Evolutionary conservation across 1,140 invertebrate species (phyloP).

Genomic region (Scaptomyza pallida): DNA sequence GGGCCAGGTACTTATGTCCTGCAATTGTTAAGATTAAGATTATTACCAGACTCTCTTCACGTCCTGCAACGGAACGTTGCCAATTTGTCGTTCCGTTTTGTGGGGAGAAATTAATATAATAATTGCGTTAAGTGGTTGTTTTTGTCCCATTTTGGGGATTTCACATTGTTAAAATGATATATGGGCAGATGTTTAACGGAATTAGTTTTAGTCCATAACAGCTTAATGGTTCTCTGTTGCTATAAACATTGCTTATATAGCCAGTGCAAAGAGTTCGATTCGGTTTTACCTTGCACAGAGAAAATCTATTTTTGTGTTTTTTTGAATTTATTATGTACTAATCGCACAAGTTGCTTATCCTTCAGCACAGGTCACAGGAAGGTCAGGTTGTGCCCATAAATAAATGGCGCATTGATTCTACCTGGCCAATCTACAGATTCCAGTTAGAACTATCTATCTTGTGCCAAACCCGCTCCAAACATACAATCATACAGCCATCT

Average conservation of each 20-base stretch:
- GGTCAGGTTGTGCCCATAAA: slow-evolving; percentile 68
- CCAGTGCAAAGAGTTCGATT: too few species aligned
- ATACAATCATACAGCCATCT: neutral
- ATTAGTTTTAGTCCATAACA: neutral
- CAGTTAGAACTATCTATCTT: slow-evolving; percentile 71
- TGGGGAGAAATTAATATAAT: slow-evolving; percentile 72
- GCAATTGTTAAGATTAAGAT: slow-evolving; percentile 47
- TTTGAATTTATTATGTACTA: neutral
- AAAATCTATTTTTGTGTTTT: too few species aligned
- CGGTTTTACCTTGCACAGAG: too few species aligned
- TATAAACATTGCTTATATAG: neutral
- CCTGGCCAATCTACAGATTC: slow-evolving; percentile 70
- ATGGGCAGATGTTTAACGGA: slow-evolving; percentile 13
- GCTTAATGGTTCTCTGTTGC: neutral
- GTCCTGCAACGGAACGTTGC: too few species aligned
- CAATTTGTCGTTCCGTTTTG: slow-evolving; percentile 7
- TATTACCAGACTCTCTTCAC: slow-evolving; percentile 1
- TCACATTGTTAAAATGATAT: slow-evolving; percentile 12
- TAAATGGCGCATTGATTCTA: slow-evolving; percentile 60
- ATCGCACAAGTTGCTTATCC: slow-evolving; percentile 1
- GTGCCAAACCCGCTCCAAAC: neutral
- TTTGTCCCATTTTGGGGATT: slow-evolving; percentile 29
- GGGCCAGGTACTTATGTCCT: slow-evolving; percentile 40
- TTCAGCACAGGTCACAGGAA: slow-evolving; percentile 59
- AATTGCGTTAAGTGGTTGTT: slow-evolving; percentile 78